Evolutionary conservation across 1,140 invertebrate genomes (phyloP).

Genomic region (Psix sp.): DNA sequence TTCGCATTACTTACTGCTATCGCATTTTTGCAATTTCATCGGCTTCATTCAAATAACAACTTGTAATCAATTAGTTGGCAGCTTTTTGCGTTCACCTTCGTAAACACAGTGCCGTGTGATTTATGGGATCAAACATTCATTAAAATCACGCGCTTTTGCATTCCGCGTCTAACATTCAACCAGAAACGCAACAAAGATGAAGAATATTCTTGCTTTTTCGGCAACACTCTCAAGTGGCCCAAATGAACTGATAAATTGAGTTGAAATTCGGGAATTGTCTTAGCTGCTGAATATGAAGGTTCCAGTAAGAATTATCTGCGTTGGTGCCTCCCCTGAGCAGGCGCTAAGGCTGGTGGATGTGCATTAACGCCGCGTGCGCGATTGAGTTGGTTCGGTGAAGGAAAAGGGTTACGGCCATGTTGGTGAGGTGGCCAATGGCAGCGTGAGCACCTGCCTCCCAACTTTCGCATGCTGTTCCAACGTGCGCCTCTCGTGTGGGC

Average conservation of each 20-base stretch:
- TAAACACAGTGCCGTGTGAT: too few species aligned
- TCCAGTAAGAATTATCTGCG: conserved; percentile 54
- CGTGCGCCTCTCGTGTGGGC: conserved; percentile 66
- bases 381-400: conserved; percentile 65
- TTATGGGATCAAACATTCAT: too few species aligned
- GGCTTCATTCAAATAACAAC: conserved; percentile 28
- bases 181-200: too few species aligned
- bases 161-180: conserved; percentile 31
- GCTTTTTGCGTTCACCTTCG: conserved; percentile 6
- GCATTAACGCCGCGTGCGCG: conserved; percentile 63
- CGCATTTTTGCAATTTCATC: conserved; percentile 41
- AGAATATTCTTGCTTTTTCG: too few species aligned
- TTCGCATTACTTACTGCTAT: conserved; percentile 25
- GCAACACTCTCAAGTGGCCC: too few species aligned
- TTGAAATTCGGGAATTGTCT: conserved; percentile 37
- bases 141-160: background rate
- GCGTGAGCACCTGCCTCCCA: conserved; percentile 75
- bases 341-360: conserved; percentile 63
- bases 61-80: conserved; percentile 31
- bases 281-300: conserved; percentile 47
- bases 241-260: conserved; percentile 32
- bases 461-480: conserved; percentile 69
- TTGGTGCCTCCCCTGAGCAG: conserved; percentile 60
- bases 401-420: conserved; percentile 76
- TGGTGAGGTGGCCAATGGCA: conserved; percentile 77